These are phyloP conservation scores for Halcyon smyrnensis DNA, from an alignment of 2,797 vertebrate species.

Conservation along the genomic window DNA sequence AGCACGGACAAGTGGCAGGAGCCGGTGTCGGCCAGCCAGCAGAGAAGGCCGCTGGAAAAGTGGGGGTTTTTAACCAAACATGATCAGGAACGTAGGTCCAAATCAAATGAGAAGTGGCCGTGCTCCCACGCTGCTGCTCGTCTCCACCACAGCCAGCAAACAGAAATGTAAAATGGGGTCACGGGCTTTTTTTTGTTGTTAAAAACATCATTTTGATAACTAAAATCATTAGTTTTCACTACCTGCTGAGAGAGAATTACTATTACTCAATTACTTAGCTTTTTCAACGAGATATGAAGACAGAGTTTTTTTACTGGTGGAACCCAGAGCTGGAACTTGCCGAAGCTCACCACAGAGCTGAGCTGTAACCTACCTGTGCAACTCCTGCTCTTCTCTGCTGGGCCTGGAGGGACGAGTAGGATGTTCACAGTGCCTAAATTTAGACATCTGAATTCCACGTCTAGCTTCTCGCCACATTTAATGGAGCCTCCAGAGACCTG, in stretches of 20 bases:
- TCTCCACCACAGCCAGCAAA: not conserved
- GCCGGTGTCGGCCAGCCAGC: accelerated
- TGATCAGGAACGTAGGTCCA: accelerated
- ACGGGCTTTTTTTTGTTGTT: not conserved
- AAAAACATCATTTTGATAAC: not conserved
- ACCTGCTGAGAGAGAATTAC: not conserved
- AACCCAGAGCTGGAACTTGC: not conserved
- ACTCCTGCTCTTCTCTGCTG: not conserved
- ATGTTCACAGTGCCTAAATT: not conserved
- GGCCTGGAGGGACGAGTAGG: not conserved
- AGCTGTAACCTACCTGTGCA: not conserved
- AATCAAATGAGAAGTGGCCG: not conserved
- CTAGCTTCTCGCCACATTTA: not conserved
- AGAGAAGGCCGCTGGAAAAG: not conserved
- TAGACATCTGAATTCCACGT: constrained; percentile 5
- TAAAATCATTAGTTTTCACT: not conserved
- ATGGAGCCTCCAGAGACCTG: not conserved
- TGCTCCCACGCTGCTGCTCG: not conserved
- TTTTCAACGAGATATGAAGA: not conserved
- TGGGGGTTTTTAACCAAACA: not conserved
- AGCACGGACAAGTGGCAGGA: not conserved
- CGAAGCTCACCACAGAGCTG: not conserved
- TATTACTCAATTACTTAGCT: not conserved
- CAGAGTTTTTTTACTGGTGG: not conserved
- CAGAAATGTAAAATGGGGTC: not conserved